A percentile compares a stretch with the other conserved stretches of the same genome.
phyloP scores from a whole-genome alignment of 1,140 invertebrate genomes.

The Arctopsyche grandis region DNA sequence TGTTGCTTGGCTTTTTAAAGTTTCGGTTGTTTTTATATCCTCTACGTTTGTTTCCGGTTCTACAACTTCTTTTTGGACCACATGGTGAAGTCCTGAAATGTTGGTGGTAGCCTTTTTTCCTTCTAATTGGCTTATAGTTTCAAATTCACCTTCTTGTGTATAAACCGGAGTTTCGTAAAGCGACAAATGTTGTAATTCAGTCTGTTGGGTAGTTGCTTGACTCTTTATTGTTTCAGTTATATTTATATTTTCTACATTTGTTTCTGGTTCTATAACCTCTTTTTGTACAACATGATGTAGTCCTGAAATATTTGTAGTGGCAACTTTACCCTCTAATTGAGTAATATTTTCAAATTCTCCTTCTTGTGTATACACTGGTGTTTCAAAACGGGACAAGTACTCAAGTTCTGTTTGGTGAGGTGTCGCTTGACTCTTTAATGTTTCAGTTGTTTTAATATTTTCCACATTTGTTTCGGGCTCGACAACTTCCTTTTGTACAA shows the following conservation, averaged over 20 bases:
- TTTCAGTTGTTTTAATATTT: constrained; percentile 58
- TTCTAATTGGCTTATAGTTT: not conserved
- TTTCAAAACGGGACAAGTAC: constrained; percentile 43
- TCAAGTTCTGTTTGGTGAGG: constrained; percentile 56
- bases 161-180: constrained; percentile 42
- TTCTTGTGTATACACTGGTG: constrained; percentile 41
- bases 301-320: constrained; percentile 32
- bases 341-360: constrained; percentile 40
- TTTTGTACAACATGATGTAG: constrained; percentile 44
- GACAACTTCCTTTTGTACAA: constrained; percentile 57
- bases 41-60: constrained; percentile 60
- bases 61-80: constrained; percentile 57
- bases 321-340: constrained; percentile 46
- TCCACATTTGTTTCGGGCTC: constrained; percentile 60
- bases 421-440: constrained; percentile 59
- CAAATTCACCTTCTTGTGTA: constrained; percentile 33
- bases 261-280: constrained; percentile 59
- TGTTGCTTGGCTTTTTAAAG: constrained; percentile 59
- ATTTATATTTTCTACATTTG: constrained; percentile 60
- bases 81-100: constrained; percentile 43
- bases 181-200: constrained; percentile 54
- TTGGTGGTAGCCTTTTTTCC: constrained; percentile 38
- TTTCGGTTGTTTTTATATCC: constrained; percentile 58
- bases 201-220: constrained; percentile 56
- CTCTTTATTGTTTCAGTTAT: constrained; percentile 59